Evolutionary conservation across 92 coral and sea anemone species (phyloP).

Genomic region (Pocillopora grandis): DNA sequence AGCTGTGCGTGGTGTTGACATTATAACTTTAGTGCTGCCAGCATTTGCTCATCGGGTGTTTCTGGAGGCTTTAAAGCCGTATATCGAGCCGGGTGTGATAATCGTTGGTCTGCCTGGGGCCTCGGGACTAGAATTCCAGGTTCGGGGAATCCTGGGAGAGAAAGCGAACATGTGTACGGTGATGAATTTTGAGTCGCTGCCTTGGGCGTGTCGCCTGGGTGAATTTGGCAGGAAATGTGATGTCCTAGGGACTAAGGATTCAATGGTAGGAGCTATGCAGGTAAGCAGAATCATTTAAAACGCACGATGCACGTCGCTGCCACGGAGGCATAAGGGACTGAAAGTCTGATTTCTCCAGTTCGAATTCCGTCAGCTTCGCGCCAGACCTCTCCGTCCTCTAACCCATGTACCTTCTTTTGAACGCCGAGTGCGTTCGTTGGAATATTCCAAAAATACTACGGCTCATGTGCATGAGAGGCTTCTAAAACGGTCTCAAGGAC

Average conservation of each 20-base stretch:
- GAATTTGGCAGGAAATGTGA: constrained; percentile 64
- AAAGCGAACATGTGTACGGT: constrained; percentile 46
- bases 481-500: no score
- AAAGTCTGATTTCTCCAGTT: no score
- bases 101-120: constrained; percentile 66
- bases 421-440: no score
- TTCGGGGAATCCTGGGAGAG: constrained; percentile 53
- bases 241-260: constrained; percentile 55
- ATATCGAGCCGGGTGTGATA: constrained; percentile 61
- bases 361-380: no score
- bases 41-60: constrained; percentile 68
- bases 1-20: constrained; percentile 64
- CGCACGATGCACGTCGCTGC: neutral
- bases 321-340: no score
- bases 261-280: constrained; percentile 52
- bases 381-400: no score
- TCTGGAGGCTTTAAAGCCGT: constrained; percentile 50
- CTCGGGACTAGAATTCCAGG: constrained; percentile 65
- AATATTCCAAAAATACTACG: no score
- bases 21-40: constrained; percentile 58
- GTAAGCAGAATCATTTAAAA: neutral
- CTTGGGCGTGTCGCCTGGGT: constrained; percentile 64
- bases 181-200: constrained; percentile 64
- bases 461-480: no score
- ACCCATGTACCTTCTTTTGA: no score